A percentile compares a stretch with the other conserved stretches of the same genome.
phyloP scores from a whole-genome alignment of 2,797 vertebrate species.

The Gymnoscopelus braueri region DNA sequence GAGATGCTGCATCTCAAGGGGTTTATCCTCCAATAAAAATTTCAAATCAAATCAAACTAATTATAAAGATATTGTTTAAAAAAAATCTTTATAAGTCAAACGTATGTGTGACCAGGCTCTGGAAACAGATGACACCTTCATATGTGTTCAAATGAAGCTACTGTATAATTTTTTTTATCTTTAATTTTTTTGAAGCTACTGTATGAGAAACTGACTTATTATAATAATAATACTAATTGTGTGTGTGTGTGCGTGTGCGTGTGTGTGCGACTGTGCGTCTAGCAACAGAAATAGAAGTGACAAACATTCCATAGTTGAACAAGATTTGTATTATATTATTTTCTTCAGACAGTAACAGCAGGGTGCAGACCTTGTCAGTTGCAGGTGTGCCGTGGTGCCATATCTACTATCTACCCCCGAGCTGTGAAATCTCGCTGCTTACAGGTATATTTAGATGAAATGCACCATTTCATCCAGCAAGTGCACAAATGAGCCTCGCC shows the following conservation, averaged over 20 bases:
- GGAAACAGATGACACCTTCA: too few species aligned
- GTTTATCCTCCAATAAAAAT: too few species aligned
- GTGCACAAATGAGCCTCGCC: slow-evolving; percentile 6
- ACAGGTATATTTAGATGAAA: slow-evolving; percentile 49
- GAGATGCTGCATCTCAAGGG: too few species aligned
- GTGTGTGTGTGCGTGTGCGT: neutral
- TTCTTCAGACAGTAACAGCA: neutral
- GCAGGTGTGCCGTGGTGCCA: neutral
- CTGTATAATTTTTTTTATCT: too few species aligned
- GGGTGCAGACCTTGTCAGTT: neutral
- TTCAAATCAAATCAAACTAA: too few species aligned
- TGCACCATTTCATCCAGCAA: neutral
- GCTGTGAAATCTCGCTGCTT: slow-evolving; percentile 4
- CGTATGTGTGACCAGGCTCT: too few species aligned
- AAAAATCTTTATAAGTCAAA: too few species aligned
- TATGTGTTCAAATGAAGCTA: too few species aligned
- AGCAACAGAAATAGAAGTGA: neutral
- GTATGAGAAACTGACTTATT: too few species aligned
- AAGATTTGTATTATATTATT: neutral
- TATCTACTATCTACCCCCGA: slow-evolving; percentile 3
- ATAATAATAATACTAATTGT: too few species aligned
- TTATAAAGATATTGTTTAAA: too few species aligned
- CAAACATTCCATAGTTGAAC: neutral
- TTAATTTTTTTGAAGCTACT: too few species aligned
- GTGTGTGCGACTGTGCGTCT: neutral